Evolutionary conservation across 2,888 invertebrate genomes (phyloP), one percentile per base, ranked within the genome.

Genomic region (Trachelus stipa): DNA sequence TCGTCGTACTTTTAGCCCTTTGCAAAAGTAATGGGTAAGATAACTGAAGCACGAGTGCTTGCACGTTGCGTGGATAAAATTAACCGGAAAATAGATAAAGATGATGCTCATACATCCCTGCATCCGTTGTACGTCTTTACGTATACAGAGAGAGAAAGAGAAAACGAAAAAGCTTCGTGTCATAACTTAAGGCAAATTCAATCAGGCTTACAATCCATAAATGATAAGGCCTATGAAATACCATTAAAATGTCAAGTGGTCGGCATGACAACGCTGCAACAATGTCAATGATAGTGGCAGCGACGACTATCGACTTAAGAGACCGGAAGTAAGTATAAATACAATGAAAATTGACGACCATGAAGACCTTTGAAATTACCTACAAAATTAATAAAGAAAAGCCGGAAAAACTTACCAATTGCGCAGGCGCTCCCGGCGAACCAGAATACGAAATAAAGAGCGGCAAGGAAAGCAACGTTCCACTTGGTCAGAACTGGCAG

Each of bases 351-450:
- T 15, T 6, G 40, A 23, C 23, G 40, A 23, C 23, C 15, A 2
- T 12, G 15, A 15, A 40, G 40, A 40, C 6, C 15, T 15, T 56
- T 23, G 15, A 23, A 23, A 15, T 56, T 23, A 23, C 15, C 40
- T 56, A 56, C 0, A 23, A 23, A 9, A 56, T 56, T 71, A 1
- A 15, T 71, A 30, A 71, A 31, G 71, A 71, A 33, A 69, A 37
- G 33, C 34, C 30, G 34, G 35, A 69, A 73, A 81, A 81, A 85
- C 87, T 86, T 77, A 87, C 87, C 87, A 79, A 83, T 84, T 80
- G 87, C 86, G 85, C 82, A 84, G 77, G 86, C 87, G 83, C 86
- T 82, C 73, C 81, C 81, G 79, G 81, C 82, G 81, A 85, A 84
- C 81, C 84, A 83, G 6, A 56, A 56, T 73, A 82, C 81, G 80